Evolutionary conservation across 1,140 invertebrate genomes (phyloP).

Genomic region (Panagrolaimus sp.): DNA sequence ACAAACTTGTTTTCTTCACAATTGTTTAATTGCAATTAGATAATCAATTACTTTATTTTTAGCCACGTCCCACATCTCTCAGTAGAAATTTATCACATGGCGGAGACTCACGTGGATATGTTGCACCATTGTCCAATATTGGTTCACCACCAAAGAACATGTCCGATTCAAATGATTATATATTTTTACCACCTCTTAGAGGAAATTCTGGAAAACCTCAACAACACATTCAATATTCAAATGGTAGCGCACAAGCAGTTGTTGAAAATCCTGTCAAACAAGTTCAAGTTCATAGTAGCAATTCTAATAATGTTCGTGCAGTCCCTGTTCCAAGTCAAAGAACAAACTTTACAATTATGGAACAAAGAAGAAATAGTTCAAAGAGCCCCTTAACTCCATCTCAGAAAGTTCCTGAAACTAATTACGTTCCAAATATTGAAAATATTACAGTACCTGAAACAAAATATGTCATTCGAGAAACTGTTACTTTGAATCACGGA

Average conservation of each 20-base stretch:
- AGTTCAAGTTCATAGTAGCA: slow-evolving; percentile 46
- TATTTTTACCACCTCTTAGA: slow-evolving; percentile 52
- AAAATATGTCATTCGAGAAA: slow-evolving; percentile 37
- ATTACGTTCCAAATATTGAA: slow-evolving; percentile 44
- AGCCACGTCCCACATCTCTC: slow-evolving; percentile 19
- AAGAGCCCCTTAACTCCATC: slow-evolving; percentile 22
- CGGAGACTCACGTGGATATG: background rate
- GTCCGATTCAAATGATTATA: slow-evolving; percentile 55
- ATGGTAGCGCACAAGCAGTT: slow-evolving; percentile 25
- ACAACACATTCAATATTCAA: slow-evolving; percentile 37
- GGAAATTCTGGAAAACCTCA: slow-evolving; percentile 24
- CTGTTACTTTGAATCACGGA: slow-evolving; percentile 15
- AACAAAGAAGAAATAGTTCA: slow-evolving; percentile 41
- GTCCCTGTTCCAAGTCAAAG: slow-evolving; percentile 58
- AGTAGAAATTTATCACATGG: slow-evolving; percentile 19
- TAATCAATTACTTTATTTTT: slow-evolving; percentile 9
- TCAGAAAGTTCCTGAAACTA: slow-evolving; percentile 14
- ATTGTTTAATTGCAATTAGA: background rate
- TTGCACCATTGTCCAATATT: background rate
- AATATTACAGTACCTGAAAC: slow-evolving; percentile 37
- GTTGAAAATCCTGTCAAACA: slow-evolving; percentile 51
- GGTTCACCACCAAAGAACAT: slow-evolving; percentile 31
- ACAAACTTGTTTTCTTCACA: background rate
- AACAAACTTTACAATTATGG: slow-evolving; percentile 51
- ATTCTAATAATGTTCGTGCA: slow-evolving; percentile 33